phyloP scores from a whole-genome alignment of 2,113 vertebrate species.

The Channa maculata region DNA sequence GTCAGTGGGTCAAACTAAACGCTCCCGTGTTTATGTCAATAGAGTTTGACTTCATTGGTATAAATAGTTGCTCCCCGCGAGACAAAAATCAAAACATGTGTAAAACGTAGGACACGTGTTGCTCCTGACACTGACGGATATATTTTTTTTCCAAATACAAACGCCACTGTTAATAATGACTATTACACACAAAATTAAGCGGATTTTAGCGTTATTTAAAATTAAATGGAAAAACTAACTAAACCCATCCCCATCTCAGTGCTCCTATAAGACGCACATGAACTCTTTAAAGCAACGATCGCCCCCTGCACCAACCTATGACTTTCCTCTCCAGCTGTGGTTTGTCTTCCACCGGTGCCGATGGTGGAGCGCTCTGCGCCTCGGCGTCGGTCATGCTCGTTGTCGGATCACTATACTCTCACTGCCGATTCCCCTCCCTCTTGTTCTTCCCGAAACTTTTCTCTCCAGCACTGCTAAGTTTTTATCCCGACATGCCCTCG shows the following conservation, averaged over 20 bases:
- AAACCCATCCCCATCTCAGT: neutral
- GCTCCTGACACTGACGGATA: neutral
- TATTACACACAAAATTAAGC: too few relatives aligned
- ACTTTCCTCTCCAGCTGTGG: constrained; percentile 81
- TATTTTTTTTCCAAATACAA: too few relatives aligned
- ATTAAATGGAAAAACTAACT: too few relatives aligned
- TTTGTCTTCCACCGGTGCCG: constrained; percentile 68
- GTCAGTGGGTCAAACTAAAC: neutral
- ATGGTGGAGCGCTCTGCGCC: constrained; percentile 73
- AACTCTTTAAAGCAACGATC: neutral
- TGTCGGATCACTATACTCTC: constrained; percentile 30
- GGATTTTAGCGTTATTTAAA: too few relatives aligned
- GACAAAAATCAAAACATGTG: too few relatives aligned
- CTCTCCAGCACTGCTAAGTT: constrained; percentile 53
- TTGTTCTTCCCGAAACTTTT: constrained; percentile 60
- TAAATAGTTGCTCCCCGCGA: neutral
- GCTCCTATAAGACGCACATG: neutral
- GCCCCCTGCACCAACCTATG: constrained; percentile 73
- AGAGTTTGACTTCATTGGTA: too few relatives aligned
- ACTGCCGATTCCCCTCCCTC: constrained; percentile 63
- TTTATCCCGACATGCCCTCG: constrained; percentile 73
- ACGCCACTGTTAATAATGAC: too few relatives aligned
- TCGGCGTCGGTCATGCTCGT: constrained; percentile 84
- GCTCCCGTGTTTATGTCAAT: neutral
- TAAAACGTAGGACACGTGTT: constrained; percentile 37